Percentiles rank a stretch among this genome's conserved stretches.
phyloP scores from a whole-genome alignment of 1,140 invertebrate genomes.

The Dinoponera quadriceps region DNA sequence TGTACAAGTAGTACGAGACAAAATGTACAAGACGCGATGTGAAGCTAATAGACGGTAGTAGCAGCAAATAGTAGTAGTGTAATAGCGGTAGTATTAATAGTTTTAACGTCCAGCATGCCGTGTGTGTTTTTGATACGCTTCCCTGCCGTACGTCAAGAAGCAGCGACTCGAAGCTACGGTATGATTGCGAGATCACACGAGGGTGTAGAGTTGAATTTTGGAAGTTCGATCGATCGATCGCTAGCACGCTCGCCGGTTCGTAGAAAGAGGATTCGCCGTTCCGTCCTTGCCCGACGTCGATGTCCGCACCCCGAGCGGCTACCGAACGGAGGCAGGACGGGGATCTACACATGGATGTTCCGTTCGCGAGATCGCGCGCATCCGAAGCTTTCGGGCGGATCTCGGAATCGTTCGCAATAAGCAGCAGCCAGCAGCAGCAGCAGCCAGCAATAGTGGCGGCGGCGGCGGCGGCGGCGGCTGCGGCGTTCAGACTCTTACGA shows the following conservation, averaged over 20 bases:
- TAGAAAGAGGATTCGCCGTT: slow-evolving; percentile 20
- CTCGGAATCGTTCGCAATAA: slow-evolving; percentile 64
- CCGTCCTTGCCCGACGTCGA: not conserved
- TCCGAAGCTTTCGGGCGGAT: slow-evolving; percentile 66
- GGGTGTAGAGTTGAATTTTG: slow-evolving; percentile 63
- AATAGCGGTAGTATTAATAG: too few species aligned
- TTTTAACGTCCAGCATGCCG: slow-evolving; percentile 53
- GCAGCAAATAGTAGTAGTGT: not conserved
- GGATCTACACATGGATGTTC: not conserved
- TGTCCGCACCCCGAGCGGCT: not conserved
- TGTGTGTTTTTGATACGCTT: slow-evolving; percentile 13
- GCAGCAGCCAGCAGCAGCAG: slow-evolving; percentile 21
- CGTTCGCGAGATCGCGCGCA: slow-evolving; percentile 19
- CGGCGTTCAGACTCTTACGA: slow-evolving; percentile 76
- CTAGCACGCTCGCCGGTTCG: slow-evolving; percentile 46
- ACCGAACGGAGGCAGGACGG: slow-evolving; percentile 21
- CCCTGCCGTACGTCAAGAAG: slow-evolving; percentile 59
- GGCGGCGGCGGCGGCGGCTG: slow-evolving; percentile 19
- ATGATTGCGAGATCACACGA: slow-evolving; percentile 57
- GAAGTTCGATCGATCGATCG: slow-evolving; percentile 11
- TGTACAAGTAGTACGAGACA: slow-evolving; percentile 59
- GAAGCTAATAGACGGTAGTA: slow-evolving; percentile 59
- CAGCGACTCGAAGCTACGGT: slow-evolving; percentile 65
- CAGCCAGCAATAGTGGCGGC: not conserved
- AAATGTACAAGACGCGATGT: slow-evolving; percentile 49